phyloP scores from a whole-genome alignment of 2,888 invertebrate genomes.

The Ormyrus labotus region DNA sequence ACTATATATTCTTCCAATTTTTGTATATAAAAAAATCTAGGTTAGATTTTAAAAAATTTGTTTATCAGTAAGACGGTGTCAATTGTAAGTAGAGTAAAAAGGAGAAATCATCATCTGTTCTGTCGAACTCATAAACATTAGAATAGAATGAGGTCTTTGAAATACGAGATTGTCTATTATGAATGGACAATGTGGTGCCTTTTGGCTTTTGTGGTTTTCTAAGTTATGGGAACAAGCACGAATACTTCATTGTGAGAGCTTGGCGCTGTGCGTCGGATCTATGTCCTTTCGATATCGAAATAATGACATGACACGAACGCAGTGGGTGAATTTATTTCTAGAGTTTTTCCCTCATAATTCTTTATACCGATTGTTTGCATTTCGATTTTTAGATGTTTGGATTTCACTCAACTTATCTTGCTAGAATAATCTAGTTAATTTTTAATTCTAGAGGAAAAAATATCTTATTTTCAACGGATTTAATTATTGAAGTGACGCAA shows the following conservation, averaged over 20 bases:
- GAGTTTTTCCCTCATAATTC: conserved; percentile 13
- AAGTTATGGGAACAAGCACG: background rate
- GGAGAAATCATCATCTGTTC: background rate
- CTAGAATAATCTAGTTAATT: no score
- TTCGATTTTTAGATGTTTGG: no score
- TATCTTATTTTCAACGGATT: no score
- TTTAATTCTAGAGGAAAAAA: no score
- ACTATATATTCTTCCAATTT: no score
- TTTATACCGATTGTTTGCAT: no score
- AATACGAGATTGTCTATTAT: background rate
- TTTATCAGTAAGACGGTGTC: no score
- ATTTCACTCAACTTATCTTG: no score
- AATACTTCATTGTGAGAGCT: background rate
- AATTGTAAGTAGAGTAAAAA: no score
- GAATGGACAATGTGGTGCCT: conserved; percentile 4
- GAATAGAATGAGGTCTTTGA: conserved; percentile 6
- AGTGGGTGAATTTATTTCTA: background rate
- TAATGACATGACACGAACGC: conserved; percentile 9
- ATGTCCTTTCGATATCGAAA: conserved; percentile 20
- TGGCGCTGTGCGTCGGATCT: background rate
- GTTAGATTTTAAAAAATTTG: no score
- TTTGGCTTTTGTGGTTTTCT: conserved; percentile 14
- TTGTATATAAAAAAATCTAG: no score
- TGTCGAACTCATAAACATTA: conserved; percentile 1
- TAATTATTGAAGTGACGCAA: no score